Conservation (phyloP, 2,113 vertebrate species). For the Thamnaconus septentrionalis region DNA sequence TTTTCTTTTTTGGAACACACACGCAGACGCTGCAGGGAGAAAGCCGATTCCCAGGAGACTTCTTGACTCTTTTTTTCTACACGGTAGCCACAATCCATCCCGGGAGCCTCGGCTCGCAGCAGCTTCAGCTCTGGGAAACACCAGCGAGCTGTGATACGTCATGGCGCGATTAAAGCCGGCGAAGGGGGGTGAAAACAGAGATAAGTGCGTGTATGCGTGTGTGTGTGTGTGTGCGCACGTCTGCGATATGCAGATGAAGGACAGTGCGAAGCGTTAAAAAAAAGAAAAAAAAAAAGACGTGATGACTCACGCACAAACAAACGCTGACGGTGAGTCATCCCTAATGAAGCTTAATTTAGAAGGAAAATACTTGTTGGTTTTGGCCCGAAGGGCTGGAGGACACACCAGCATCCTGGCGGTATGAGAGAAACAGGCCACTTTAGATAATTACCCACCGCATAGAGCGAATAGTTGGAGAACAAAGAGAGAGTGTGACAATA, state of each 20-base stretch:
- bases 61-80: slow-evolving; percentile 25
- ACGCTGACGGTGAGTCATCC: slow-evolving; percentile 51
- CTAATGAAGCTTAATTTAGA: slow-evolving; percentile 51
- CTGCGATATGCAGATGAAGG: background rate
- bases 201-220: background rate
- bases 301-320: slow-evolving; percentile 38
- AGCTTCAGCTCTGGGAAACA: slow-evolving; percentile 13
- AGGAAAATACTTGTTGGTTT: slow-evolving; percentile 39
- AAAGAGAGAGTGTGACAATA: background rate
- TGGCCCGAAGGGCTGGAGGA: slow-evolving; percentile 23
- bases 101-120: slow-evolving; percentile 11
- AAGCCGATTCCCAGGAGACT: slow-evolving; percentile 44
- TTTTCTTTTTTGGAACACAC: slow-evolving; percentile 43
- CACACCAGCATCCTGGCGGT: slow-evolving; percentile 25
- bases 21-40: slow-evolving; percentile 30
- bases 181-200: slow-evolving; percentile 1
- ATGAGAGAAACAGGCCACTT: slow-evolving; percentile 15
- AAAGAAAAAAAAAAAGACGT: slow-evolving; percentile 22
- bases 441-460: slow-evolving; percentile 4
- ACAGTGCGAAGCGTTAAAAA: slow-evolving; percentile 18
- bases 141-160: slow-evolving; percentile 27
- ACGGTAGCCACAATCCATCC: slow-evolving; percentile 40
- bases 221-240: background rate
- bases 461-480: background rate
- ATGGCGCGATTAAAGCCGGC: slow-evolving; percentile 17